Conservation (phyloP, 2,888 invertebrate species). For the Onthophagus sagittarius region DNA sequence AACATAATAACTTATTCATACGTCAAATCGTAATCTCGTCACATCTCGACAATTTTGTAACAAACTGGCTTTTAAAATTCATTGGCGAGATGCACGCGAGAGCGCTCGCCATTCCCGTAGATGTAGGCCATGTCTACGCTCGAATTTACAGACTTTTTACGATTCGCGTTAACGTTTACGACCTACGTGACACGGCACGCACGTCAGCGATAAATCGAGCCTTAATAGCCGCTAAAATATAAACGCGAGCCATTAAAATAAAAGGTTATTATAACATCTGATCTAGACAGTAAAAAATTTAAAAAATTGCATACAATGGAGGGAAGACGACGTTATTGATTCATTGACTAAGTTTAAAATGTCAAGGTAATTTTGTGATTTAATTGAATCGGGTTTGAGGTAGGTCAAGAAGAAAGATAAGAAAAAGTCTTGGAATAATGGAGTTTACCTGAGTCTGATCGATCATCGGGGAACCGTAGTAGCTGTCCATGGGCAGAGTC, state of each 20-base stretch:
- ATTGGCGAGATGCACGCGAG: not conserved
- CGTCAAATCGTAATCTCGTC: not conserved
- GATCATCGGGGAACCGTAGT: slow-evolving; percentile 51
- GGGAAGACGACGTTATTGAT: too few relatives aligned
- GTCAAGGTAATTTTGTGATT: too few relatives aligned
- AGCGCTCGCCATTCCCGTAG: not conserved
- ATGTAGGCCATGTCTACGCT: not conserved
- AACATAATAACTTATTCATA: not conserved
- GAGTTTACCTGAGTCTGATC: slow-evolving; percentile 48
- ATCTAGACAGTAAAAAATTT: too few relatives aligned
- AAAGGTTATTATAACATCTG: too few relatives aligned
- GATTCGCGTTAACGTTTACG: not conserved
- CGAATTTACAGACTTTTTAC: not conserved
- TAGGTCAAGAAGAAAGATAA: too few relatives aligned
- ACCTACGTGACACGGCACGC: not conserved
- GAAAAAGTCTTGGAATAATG: not conserved
- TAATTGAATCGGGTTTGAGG: too few relatives aligned
- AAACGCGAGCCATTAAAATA: not conserved
- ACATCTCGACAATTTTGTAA: not conserved
- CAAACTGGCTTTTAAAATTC: not conserved
- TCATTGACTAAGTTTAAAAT: too few relatives aligned
- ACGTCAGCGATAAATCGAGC: not conserved
- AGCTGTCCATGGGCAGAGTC: slow-evolving; percentile 38
- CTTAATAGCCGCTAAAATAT: not conserved
- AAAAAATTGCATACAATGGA: too few relatives aligned